Conservation (phyloP, 2,888 invertebrate species). For the Graphium colonna region DNA sequence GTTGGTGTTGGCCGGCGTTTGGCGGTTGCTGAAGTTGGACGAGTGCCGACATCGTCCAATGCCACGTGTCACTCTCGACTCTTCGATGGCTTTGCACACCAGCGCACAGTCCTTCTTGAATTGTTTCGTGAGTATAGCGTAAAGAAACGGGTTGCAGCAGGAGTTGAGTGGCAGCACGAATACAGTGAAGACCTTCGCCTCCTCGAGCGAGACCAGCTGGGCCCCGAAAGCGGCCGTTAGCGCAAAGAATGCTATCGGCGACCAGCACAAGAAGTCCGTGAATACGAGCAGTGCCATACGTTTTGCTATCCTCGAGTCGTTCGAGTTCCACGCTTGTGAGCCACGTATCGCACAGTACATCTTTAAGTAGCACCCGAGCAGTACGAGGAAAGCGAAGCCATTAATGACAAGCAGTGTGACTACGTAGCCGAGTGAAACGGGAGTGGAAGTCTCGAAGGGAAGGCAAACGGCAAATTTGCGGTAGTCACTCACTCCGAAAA, state of each 20-base stretch:
- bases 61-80: constrained; percentile 92
- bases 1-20: constrained; percentile 92
- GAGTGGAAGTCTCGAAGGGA: constrained; percentile 93
- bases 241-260: constrained; percentile 97
- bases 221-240: constrained; percentile 95
- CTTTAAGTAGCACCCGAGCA: constrained; percentile 97
- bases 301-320: constrained; percentile 97
- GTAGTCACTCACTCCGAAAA: constrained; percentile 96
- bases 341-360: constrained; percentile 99
- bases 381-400: constrained; percentile 94
- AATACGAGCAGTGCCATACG: constrained; percentile 97
- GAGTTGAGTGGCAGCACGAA: constrained; percentile 97
- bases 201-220: constrained; percentile 94
- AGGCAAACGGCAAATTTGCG: constrained; percentile 97
- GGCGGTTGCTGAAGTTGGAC: constrained; percentile 92
- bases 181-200: constrained; percentile 97
- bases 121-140: constrained; percentile 98
- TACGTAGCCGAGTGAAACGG: constrained; percentile 91
- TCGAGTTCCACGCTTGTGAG: constrained; percentile 98
- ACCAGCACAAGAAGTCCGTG: constrained; percentile 99
- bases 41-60: constrained; percentile 92
- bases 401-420: constrained; percentile 94
- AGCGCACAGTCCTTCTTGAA: constrained; percentile 98
- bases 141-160: constrained; percentile 98
- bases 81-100: constrained; percentile 97